Conservation (phyloP, 2,797 vertebrate genomes). For the Podargus strigoides region DNA sequence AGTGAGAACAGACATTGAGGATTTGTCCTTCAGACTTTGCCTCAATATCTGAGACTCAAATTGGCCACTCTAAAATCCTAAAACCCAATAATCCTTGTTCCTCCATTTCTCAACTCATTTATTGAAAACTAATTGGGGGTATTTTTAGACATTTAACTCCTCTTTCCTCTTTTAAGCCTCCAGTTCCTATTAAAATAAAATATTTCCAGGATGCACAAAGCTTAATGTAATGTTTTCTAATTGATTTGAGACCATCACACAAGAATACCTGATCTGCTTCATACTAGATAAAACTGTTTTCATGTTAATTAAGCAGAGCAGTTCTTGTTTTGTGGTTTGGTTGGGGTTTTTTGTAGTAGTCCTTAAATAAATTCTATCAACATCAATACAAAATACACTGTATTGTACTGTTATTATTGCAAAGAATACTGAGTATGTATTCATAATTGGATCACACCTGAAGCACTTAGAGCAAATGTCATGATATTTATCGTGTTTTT, state of each 20-base stretch:
- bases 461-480: not conserved
- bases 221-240: not conserved
- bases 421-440: not conserved
- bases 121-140: not conserved
- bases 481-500: not conserved
- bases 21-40: conserved; percentile 21
- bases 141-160: not conserved
- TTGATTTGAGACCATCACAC: not conserved
- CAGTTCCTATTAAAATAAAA: not conserved
- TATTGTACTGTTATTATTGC: not conserved
- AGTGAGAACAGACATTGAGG: not conserved
- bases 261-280: not conserved
- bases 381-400: not conserved
- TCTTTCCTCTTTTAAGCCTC: not conserved
- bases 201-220: not conserved
- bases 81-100: not conserved
- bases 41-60: not conserved
- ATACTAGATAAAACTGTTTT: not conserved
- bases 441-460: not conserved
- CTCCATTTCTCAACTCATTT: not conserved
- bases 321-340: not conserved
- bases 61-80: not conserved
- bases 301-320: not conserved
- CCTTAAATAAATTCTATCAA: not conserved
- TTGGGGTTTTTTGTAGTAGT: not conserved